These are phyloP conservation scores for Gryllus longicercus DNA, from an alignment of 2,888 invertebrate species.

Conservation along the genomic window DNA sequence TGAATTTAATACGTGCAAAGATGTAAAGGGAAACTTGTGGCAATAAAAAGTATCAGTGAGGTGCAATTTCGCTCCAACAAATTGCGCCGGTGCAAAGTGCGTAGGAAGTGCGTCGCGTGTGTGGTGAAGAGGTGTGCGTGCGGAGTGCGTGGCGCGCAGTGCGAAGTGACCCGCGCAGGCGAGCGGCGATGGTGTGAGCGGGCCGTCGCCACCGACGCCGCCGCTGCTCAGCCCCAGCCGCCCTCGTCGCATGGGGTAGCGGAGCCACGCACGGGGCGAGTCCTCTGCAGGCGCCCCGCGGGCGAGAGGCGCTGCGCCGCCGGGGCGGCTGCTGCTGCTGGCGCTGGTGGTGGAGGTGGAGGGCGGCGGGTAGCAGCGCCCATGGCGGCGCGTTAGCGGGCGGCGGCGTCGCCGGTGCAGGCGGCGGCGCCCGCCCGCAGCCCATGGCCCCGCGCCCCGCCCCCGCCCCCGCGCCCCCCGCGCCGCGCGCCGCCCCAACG, in stretches of 20 bases:
- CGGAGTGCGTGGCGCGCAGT: no score
- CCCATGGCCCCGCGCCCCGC: conserved; percentile 39
- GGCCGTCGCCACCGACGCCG: no score
- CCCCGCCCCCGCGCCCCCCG: conserved; percentile 42
- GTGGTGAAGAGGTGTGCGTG: no score
- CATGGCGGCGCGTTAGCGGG: background rate
- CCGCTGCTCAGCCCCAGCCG: no score
- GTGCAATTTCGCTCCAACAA: no score
- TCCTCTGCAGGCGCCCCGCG: conserved; percentile 41
- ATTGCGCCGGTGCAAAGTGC: no score
- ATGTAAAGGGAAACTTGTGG: no score
- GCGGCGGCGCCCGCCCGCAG: conserved; percentile 35
- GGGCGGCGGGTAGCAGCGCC: conserved; percentile 30
- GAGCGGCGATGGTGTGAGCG: no score
- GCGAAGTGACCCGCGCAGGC: no score
- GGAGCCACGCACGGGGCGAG: conserved; percentile 29
- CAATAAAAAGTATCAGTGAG: no score
- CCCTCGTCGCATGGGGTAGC: conserved; percentile 36
- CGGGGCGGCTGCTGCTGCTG: conserved; percentile 35
- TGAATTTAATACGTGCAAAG: no score
- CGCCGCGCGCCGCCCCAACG: conserved; percentile 25
- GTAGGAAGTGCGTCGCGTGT: no score
- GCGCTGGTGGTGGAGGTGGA: conserved; percentile 46
- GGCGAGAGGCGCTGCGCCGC: conserved; percentile 33
- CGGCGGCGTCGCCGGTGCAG: conserved; percentile 22